Base-by-base conservation (phyloP, 2,888 invertebrate species). In the Pteria penguin region DNA sequence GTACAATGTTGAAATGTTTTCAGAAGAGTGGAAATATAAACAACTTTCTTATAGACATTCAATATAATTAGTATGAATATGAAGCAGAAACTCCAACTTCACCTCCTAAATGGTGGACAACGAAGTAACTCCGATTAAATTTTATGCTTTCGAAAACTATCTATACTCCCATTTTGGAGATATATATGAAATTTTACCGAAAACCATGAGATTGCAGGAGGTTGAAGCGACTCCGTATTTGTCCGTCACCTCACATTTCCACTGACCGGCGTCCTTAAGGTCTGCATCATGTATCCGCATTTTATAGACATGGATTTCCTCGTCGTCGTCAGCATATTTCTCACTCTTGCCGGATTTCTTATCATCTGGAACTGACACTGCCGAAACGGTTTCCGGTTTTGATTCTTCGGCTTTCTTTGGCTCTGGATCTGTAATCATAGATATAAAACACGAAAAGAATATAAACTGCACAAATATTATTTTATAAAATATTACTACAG, bases 171-270 rank as follows among this genome's bases (percentile, higher is more conserved):
- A 4, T 5, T 11, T 18, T 33, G 61, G 8, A 8, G 8, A 4
- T 58, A 22, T 58, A 3, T 61, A 32, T 31, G 8, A 27, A 61
- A 61, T 36, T 75, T 61, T 78, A 84, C 83, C 83, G 18, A 80
- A 45, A 31, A 84, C 79, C 67, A 76, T 80, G n/a, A 83, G 76
- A 24, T 75, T 65, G 68, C 83, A 82, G 5, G 79, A 76, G 14
- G 85, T 78, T 0, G 80, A 66, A 2, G 82, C 62, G 24, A 74
- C 72, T 11, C 83, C 83, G 36, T 75, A 76, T 29, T 70, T 74
- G 65, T 85, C 83, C 52, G 72, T 71, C 8, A 82, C 75, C 55
- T 85, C 83, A 72, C 80, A 82, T 54, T 72, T 72, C 84, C 83
- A 83, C 58, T 68, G 61, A 2, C 83, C 84, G 14, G 73, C 66